Conservation (phyloP, 2,888 invertebrate genomes). For the Orthosia incerta region DNA sequence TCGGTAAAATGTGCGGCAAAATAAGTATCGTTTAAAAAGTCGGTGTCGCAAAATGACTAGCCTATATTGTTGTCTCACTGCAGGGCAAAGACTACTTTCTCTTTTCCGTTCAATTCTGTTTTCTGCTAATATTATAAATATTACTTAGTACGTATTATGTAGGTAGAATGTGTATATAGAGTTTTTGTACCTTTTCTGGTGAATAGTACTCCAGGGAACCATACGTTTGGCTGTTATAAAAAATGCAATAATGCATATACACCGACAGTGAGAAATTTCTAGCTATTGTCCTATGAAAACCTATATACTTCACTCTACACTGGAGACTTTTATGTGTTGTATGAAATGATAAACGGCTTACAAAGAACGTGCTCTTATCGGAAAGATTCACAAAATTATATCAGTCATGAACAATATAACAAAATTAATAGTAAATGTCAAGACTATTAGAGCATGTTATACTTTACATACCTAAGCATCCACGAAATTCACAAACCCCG, state of each 20-base stretch:
- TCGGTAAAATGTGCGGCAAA: too few relatives aligned
- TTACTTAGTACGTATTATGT: neutral
- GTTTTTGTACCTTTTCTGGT: slow-evolving; percentile 22
- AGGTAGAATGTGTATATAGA: neutral
- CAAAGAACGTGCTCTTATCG: neutral
- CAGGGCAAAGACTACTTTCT: too few relatives aligned
- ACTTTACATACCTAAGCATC: slow-evolving; percentile 5
- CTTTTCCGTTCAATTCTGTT: too few relatives aligned
- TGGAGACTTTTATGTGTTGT: slow-evolving; percentile 9
- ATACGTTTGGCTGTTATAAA: slow-evolving; percentile 37
- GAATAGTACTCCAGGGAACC: slow-evolving; percentile 29
- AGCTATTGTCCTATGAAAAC: slow-evolving; percentile 27
- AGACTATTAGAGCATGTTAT: neutral
- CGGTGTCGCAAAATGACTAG: too few relatives aligned
- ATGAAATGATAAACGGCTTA: slow-evolving; percentile 3
- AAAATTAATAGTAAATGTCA: slow-evolving; percentile 1
- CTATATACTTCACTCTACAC: slow-evolving; percentile 21
- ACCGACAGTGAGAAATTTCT: slow-evolving; percentile 43
- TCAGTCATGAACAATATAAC: neutral
- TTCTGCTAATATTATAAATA: neutral
- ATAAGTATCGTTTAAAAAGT: too few relatives aligned
- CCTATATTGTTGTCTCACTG: too few relatives aligned
- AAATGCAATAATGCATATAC: slow-evolving; percentile 49
- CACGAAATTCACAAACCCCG: neutral
- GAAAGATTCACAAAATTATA: neutral